Evolutionary conservation across 1,140 invertebrate genomes (phyloP), one percentile per base, ranked within the genome.

Genomic region (Sesamia nonagrioides): DNA sequence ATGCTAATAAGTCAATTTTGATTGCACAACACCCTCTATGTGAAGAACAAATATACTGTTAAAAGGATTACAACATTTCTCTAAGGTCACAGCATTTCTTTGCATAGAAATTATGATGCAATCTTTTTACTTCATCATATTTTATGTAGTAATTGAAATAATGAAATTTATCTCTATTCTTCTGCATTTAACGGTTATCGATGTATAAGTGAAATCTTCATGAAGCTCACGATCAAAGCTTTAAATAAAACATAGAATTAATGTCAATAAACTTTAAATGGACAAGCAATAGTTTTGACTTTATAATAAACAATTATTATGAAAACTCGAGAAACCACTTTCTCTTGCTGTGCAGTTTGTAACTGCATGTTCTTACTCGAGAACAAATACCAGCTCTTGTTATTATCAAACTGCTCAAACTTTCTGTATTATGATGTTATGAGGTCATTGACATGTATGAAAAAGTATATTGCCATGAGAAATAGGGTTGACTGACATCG

Each of bases 231-330:
- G 37, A 58, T n/a, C 17, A 9, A 73, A 75, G 42, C 73, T 75
- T 75, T 75, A 45, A 61, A 63, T 21, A 58, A 13, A n/a, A 37
- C 60, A 69, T 69, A 27, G 27, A 61, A 61, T 40, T 27, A 27
- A 17, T 61, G 33, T 50, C 56, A 50, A 42, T 63, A 61, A 7
- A 56, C 33, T 61, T 21, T 27, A 61, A 61, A 52, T 15, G 17
- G 9, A 1, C 21, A 7, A 18, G 42, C 33, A 72, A 72, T 72
- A 54, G 42, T 63, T 61, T 63, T 75, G 42, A 48, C 40, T n/a
- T n/a, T n/a, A n/a, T 63, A 58, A 74, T 58, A 75, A 75, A 75
- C 58, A 75, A 75, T 75, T 75, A 75, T 75, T 63, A 75, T 61
- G 40, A 60, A 75, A 75, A 75, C 42, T 48, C 45, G 73, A 75